Percentiles rank a stretch among this genome's conserved stretches.
Evolutionary conservation across 1,140 invertebrate genomes (phyloP).

Genomic region (Maconellicoccus hirsutus): DNA sequence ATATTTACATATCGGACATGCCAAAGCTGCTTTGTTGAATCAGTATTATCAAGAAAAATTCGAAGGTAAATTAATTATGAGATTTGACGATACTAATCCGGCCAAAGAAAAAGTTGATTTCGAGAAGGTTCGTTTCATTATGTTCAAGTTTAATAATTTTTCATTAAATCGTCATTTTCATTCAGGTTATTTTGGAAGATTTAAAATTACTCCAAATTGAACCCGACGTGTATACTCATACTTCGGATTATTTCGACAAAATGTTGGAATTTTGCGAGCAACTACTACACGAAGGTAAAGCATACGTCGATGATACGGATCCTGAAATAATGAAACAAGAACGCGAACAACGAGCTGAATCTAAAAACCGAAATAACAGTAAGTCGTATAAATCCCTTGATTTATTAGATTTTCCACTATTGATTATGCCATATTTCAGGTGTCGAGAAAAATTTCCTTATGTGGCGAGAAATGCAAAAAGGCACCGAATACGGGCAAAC

Average conservation of each 20-base stretch:
- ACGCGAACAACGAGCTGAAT: slow-evolving; percentile 78
- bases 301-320: slow-evolving; percentile 94
- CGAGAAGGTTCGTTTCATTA: slow-evolving; percentile 53
- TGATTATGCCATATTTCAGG: too few relatives aligned
- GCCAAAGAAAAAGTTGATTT: slow-evolving; percentile 98
- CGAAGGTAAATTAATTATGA: slow-evolving; percentile 91
- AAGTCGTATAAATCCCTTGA: too few relatives aligned
- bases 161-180: neutral
- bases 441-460: slow-evolving; percentile 68
- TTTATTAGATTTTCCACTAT: too few relatives aligned
- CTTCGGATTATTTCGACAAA: slow-evolving; percentile 92
- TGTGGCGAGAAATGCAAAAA: slow-evolving; percentile 94
- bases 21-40: slow-evolving; percentile 95
- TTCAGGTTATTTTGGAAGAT: slow-evolving; percentile 88
- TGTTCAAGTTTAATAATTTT: neutral
- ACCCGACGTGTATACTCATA: slow-evolving; percentile 86
- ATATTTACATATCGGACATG: slow-evolving; percentile 97
- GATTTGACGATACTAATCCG: slow-evolving; percentile 99
- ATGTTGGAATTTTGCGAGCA: slow-evolving; percentile 81
- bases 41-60: slow-evolving; percentile 93
- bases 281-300: slow-evolving; percentile 74
- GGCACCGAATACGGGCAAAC: slow-evolving; percentile 65
- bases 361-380: slow-evolving; percentile 76
- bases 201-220: slow-evolving; percentile 81
- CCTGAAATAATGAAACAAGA: slow-evolving; percentile 89